Percentiles rank a stretch among this genome's conserved stretches.
phyloP scores from a whole-genome alignment of 2,113 vertebrate species.

The Catharus fuscescens region DNA sequence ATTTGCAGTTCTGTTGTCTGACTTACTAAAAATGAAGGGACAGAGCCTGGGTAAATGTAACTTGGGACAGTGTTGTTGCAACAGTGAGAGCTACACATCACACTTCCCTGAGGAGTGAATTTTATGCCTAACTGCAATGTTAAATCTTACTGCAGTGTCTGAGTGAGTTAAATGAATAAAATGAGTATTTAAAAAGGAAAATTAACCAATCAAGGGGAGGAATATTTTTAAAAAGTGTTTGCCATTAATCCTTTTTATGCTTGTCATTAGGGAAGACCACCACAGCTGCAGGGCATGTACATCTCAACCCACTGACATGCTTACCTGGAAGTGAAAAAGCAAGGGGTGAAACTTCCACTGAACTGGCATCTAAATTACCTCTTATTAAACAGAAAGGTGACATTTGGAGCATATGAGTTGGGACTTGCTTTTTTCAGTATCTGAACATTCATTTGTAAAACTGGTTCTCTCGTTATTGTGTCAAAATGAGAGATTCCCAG shows the following conservation, averaged over 20 bases:
- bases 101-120: background rate
- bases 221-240: conserved; percentile 34
- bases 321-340: conserved; percentile 65
- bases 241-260: conserved; percentile 44
- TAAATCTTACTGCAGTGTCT: background rate
- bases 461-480: conserved; percentile 66
- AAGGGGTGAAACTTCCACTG: background rate
- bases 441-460: conserved; percentile 56
- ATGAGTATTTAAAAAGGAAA: background rate
- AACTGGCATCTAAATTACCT: conserved; percentile 50
- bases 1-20: background rate
- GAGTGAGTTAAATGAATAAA: background rate
- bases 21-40: background rate
- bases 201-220: background rate
- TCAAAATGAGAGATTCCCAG: conserved; percentile 63
- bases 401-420: conserved; percentile 14
- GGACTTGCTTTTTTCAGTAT: conserved; percentile 58
- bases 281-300: conserved; percentile 61
- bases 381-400: conserved; percentile 46
- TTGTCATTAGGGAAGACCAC: conserved; percentile 48
- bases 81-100: background rate
- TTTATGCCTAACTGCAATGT: background rate
- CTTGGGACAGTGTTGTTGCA: background rate
- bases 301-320: conserved; percentile 32
- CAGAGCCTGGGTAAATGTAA: background rate